A percentile compares a stretch with the other conserved stretches of the same genome.
These are phyloP conservation scores for Halictus ligatus DNA, from an alignment of 2,888 invertebrate genomes.

Conservation along the genomic window DNA sequence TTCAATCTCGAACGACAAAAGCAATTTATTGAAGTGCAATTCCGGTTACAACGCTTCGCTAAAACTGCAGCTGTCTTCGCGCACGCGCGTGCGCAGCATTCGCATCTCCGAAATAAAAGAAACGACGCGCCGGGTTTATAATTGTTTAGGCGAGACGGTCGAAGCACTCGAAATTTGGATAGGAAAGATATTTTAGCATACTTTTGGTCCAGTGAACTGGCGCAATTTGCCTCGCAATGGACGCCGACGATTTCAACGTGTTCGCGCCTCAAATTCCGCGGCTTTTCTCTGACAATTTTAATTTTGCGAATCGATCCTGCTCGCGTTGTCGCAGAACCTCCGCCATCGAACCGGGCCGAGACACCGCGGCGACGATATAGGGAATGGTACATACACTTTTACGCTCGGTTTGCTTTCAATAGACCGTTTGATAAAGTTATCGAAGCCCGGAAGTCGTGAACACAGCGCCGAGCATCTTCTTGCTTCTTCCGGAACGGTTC, in stretches of 20 bases:
- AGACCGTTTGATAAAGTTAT: constrained; percentile 66
- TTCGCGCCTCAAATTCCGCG: no score
- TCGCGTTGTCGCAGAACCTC: neutral
- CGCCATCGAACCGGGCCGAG: neutral
- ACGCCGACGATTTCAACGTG: no score
- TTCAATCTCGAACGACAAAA: neutral
- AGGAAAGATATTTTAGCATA: no score
- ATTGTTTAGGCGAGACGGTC: no score
- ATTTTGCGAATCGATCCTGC: neutral
- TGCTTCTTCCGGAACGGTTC: neutral
- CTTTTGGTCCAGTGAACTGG: no score
- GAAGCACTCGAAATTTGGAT: no score
- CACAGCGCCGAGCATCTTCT: neutral
- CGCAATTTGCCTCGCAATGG: no score
- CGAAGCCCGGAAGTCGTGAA: constrained; percentile 64
- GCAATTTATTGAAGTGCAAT: neutral
- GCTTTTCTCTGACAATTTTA: no score
- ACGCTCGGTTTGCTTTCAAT: constrained; percentile 49
- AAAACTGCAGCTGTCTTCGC: no score
- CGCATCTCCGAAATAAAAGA: neutral
- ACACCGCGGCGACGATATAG: neutral
- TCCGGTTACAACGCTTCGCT: no score
- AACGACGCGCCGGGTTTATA: neutral
- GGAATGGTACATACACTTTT: constrained; percentile 9
- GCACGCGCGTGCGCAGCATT: neutral